A percentile compares a stretch with the other conserved stretches of the same genome.
Conservation (phyloP, 2,888 invertebrate genomes). For the Xestia xanthographa region DNA sequence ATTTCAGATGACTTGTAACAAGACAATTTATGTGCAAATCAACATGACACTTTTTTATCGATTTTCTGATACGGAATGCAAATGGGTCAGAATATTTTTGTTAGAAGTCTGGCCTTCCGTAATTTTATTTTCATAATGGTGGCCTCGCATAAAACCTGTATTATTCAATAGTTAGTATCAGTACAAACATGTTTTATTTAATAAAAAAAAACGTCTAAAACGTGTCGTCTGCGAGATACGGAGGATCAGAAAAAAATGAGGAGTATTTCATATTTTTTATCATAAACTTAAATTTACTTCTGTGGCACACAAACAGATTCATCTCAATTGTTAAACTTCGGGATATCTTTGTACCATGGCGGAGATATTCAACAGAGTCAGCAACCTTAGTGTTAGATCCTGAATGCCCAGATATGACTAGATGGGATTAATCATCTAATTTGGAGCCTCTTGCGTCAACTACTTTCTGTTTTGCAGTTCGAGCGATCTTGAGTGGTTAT, state of each 20-base stretch:
- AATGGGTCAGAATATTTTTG: background rate
- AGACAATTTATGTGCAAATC: background rate
- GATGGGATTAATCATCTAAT: background rate
- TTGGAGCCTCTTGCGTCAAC: background rate
- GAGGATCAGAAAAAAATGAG: background rate
- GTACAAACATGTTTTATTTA: background rate
- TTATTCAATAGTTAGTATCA: background rate
- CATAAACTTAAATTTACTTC: background rate
- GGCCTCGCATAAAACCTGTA: background rate
- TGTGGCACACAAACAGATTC: background rate
- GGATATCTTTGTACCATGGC: too few relatives aligned
- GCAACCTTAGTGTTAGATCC: background rate
- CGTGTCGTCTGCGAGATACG: background rate
- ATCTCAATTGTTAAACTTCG: background rate
- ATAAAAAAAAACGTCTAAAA: background rate
- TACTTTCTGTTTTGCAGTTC: background rate
- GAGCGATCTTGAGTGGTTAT: background rate
- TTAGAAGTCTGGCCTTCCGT: background rate
- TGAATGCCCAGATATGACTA: background rate
- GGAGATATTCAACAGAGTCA: background rate
- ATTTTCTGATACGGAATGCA: background rate
- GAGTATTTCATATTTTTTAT: background rate
- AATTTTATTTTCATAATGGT: background rate
- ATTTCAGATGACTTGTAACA: background rate
- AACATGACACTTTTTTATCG: background rate